These are phyloP conservation scores for Choloepus hoffmanni DNA, from an alignment of 2,113 vertebrate genomes.

Conservation along the genomic window DNA sequence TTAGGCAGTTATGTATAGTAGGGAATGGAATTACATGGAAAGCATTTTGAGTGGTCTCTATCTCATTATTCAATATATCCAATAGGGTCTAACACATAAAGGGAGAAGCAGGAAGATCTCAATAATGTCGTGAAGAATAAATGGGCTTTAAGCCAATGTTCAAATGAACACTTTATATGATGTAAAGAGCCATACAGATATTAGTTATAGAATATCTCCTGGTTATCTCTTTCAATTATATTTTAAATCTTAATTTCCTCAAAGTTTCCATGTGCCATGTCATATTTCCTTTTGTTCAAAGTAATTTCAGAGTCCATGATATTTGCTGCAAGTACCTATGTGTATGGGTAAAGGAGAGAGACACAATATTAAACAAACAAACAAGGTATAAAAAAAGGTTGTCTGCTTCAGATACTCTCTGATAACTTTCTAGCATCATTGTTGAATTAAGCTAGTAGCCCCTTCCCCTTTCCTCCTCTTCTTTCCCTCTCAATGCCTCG, in stretches of 20 bases:
- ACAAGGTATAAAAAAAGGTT: background rate
- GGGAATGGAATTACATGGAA: background rate
- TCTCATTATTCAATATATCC: background rate
- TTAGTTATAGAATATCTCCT: background rate
- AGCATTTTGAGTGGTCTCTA: background rate
- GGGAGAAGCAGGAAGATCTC: background rate
- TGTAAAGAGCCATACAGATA: background rate
- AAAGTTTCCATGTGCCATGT: background rate
- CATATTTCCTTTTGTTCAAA: slow-evolving; percentile 34
- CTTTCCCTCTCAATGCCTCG: background rate
- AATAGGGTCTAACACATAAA: background rate
- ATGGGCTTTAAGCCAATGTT: background rate
- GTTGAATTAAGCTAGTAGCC: background rate
- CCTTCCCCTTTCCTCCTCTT: background rate
- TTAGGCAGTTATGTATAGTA: background rate
- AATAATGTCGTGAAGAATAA: background rate
- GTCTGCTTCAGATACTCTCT: background rate
- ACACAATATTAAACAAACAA: background rate
- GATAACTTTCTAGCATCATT: background rate
- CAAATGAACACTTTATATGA: background rate
- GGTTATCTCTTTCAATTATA: background rate
- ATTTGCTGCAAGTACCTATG: background rate
- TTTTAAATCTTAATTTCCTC: background rate
- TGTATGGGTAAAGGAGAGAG: background rate
- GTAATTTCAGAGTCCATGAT: background rate